Conservation (phyloP, 2,888 invertebrate genomes). For the Belgica antarctica region DNA sequence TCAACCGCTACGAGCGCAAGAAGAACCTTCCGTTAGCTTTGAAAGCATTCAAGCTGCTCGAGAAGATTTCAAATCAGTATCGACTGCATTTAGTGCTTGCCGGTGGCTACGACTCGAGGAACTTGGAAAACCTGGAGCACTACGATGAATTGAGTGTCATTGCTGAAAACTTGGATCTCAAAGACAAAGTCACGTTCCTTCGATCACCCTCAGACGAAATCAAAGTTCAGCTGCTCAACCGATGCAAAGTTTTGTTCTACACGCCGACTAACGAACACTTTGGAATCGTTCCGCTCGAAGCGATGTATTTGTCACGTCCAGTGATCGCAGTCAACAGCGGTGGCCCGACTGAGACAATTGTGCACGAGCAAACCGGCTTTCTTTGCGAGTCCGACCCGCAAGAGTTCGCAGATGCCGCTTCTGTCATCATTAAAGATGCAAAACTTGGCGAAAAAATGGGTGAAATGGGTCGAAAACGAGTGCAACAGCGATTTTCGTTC, state of each 20-base stretch:
- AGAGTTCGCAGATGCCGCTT: constrained; percentile 76
- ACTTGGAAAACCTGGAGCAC: constrained; percentile 83
- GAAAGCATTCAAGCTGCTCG: constrained; percentile 69
- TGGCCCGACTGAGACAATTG: constrained; percentile 91
- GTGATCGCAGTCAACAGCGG: constrained; percentile 95
- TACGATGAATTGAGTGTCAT: constrained; percentile 71
- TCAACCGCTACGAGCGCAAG: constrained; percentile 96
- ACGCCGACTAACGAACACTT: constrained; percentile 98
- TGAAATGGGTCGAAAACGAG: constrained; percentile 68
- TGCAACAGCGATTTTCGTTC: constrained; percentile 79
- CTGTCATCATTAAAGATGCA: constrained; percentile 63
- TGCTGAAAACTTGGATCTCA: constrained; percentile 63
- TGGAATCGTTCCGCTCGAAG: constrained; percentile 98
- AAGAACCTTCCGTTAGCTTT: constrained; percentile 90
- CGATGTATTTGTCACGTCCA: constrained; percentile 90
- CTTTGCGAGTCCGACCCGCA: constrained; percentile 68
- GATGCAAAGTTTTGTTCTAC: constrained; percentile 75
- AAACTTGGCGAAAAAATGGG: constrained; percentile 68
- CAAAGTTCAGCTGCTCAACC: constrained; percentile 77
- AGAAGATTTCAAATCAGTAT: constrained; percentile 61
- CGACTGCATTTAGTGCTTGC: constrained; percentile 84
- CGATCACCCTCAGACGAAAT: constrained; percentile 82
- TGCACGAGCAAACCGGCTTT: constrained; percentile 75
- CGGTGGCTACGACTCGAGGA: constrained; percentile 92
- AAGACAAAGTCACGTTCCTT: constrained; percentile 75